A percentile compares a stretch with the other conserved stretches of the same genome.
Evolutionary conservation across 2,113 vertebrate genomes (phyloP).

Genomic region (Cynopterus brachyotis): DNA sequence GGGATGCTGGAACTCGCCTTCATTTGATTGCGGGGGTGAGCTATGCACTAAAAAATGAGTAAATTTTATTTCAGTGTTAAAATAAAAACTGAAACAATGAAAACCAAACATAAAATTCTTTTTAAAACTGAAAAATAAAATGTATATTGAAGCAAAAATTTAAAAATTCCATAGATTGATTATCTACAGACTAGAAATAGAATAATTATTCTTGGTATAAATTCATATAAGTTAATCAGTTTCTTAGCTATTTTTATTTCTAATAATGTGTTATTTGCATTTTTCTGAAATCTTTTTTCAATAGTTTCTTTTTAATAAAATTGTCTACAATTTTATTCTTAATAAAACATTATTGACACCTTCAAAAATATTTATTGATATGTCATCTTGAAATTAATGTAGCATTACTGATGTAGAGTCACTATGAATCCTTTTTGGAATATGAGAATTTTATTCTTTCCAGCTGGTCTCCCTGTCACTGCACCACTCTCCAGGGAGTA

Average conservation of each 20-base stretch:
- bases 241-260: neutral
- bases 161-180: neutral
- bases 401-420: neutral
- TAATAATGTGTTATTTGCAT: neutral
- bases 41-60: neutral
- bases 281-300: neutral
- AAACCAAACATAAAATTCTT: neutral
- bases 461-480: neutral
- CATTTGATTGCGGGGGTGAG: neutral
- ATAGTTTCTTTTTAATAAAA: neutral
- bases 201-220: neutral
- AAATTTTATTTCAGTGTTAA: neutral
- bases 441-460: neutral
- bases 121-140: constrained; percentile 3
- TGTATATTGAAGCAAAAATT: neutral
- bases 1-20: neutral
- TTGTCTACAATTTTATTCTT: neutral
- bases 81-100: neutral
- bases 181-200: neutral
- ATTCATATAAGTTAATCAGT: neutral
- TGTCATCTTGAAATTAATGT: neutral
- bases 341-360: neutral
- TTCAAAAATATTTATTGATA: neutral
- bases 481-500: neutral
- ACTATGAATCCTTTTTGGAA: neutral